Evolutionary conservation across 2,113 vertebrate species (phyloP), one percentile per base, ranked within the genome.

Genomic region (Pituophis catenifer): DNA sequence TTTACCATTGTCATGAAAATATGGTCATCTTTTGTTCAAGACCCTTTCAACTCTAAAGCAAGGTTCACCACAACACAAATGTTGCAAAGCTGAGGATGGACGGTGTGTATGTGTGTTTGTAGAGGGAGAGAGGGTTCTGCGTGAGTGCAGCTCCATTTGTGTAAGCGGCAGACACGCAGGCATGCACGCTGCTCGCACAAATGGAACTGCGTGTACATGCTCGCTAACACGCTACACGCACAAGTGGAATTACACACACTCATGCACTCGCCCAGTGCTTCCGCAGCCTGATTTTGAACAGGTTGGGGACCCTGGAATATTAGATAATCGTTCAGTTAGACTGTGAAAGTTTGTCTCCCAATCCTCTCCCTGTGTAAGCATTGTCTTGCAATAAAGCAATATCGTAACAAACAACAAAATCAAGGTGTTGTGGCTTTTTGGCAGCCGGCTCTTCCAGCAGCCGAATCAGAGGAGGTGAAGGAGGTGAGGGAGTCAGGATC

Each of bases 301-400:
- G 11, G 11, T n/a, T 65, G 62, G 26, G 26, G 62, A 29, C 26
- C 26, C 62, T 65, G 62, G 26, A 65, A 65, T 29, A 15, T 92
- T 93, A 94, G 94, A 93, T 57, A 94, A 93, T 1, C 0, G 0
- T 81, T 93, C 89, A 53, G 85, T 91, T 88, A 92, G 55, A 94
- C 95, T 91, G 94, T 94, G 93, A 94, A 94, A 94, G 95, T 93
- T 86, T 94, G 94, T 50, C 92, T 92, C 50, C 26, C 1, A 0
- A 21, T 26, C 0, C 0, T 2, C 8, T 91, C 5, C 29, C 3
- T 0, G 53, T 92, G 85, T 88, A 13, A 1, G 57, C 90, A 53
- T n/a, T 89, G 4, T 13, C 91, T 62, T 95, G 50, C 65, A 52
- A 91, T 4, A 94, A 93, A 95, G 62, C 92, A 94, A 93, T 10